A percentile compares a stretch with the other conserved stretches of the same genome.
phyloP scores from a whole-genome alignment of 2,888 invertebrate genomes.

The Myathropa florea region DNA sequence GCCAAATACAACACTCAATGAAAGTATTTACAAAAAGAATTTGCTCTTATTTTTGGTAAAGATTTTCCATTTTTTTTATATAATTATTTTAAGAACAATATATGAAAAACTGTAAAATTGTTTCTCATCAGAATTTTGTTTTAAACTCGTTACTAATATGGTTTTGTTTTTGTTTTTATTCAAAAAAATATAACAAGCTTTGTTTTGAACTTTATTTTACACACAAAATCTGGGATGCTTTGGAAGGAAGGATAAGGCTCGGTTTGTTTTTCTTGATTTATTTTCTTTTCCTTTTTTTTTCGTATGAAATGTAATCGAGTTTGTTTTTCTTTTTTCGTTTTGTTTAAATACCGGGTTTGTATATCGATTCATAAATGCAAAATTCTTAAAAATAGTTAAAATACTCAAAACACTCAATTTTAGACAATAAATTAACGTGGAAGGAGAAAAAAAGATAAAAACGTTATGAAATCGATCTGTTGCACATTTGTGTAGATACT shows the following conservation, averaged over 20 bases:
- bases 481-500: too few relatives aligned
- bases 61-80: conserved; percentile 4
- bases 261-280: conserved; percentile 30
- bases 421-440: too few relatives aligned
- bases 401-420: neutral
- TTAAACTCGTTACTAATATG: neutral
- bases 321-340: neutral
- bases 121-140: conserved; percentile 15
- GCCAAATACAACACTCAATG: conserved; percentile 20
- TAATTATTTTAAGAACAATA: neutral
- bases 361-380: conserved; percentile 6
- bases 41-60: neutral
- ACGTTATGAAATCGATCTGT: too few relatives aligned
- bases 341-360: neutral
- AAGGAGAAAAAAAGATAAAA: too few relatives aligned
- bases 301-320: neutral
- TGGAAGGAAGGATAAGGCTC: conserved; percentile 62
- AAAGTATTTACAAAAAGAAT: conserved; percentile 46
- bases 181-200: conserved; percentile 31
- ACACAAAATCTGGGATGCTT: conserved; percentile 43
- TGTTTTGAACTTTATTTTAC: conserved; percentile 43
- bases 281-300: neutral
- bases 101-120: conserved; percentile 48
- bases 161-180: neutral
- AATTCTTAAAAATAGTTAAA: neutral